Evolutionary conservation across 2,113 vertebrate genomes (phyloP), one percentile per base, ranked within the genome.

Genomic region (Pardalotus punctatus): DNA sequence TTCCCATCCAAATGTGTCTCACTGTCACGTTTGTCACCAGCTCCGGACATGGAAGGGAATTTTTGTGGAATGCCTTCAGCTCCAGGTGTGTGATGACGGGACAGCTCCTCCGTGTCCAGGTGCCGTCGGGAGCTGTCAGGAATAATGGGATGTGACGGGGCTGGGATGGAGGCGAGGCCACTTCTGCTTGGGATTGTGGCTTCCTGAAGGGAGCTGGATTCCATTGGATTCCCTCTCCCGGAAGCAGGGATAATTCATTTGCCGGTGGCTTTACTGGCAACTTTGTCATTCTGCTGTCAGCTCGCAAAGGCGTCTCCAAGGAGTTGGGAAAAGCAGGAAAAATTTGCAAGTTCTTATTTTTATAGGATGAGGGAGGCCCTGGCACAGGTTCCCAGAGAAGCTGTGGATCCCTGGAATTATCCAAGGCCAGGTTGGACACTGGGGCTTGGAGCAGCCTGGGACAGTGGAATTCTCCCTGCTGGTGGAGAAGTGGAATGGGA

Each of bases 131-230:
- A 77, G 56, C 61, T 81, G 69, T 79, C 92, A 62, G 51, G 84
- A 56, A 33, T 77, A 66, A 91, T 9, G 48, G 73, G n/a, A 86
- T 43, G 50, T 54, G 86, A 27, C 12, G n/a, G 22, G 27, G 66
- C 50, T 54, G 83, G 90, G 60, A 33, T 76, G 76, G 80, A 80
- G 50, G 69, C 43, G 22, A 48, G 91, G 53, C 48, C 58, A 43
- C 60, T 72, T 58, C 50, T 51, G 64, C 56, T 36, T 14, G 19
- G 21, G 69, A 56, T 77, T 35, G 80, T 31, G 51, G 43, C 67
- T 73, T 88, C 85, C 78, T 64, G 69, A 48, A 86, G 81, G 51
- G 69, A 43, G 35, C 66, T 81, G 78, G 77, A 91, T 95, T 80
- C 58, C 79, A 83, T 91, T 40, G 73, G 73, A 51, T 78, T 31